Evolutionary conservation across 2,113 vertebrate species (phyloP), one percentile per base, ranked within the genome.

Genomic region (Columba janthina): DNA sequence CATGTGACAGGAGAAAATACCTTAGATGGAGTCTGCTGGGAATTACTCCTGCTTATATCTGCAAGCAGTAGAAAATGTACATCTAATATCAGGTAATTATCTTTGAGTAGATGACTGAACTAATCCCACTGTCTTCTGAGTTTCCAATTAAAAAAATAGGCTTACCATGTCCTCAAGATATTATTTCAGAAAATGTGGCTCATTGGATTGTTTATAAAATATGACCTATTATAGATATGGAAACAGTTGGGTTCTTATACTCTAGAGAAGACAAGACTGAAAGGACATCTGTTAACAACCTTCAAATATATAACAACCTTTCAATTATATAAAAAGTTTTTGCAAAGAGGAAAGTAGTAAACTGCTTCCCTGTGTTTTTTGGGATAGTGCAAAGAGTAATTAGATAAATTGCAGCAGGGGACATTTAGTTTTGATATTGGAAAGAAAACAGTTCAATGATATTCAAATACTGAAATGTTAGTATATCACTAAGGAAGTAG

Each of bases 21-120:
- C 46, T 74, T 69, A 75, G 48, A 84, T 31, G 11, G 25, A 79
- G 60, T 89, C 85, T 91, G 38, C 34, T 82, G 77, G 67, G 87
- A 42, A 76, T 85, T 88, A 51, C 5, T 91, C 25, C 67, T 89
- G 78, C 29, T 76, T 72, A 40, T 79, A 75, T 75, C 66, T 79
- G 71, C 54, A 88, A 92, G 76, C 36, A 85, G 66, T 66, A 82
- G 58, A 89, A 94, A 94, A 95, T 58, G n/a, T 82, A 83, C 78
- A 94, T 85, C 62, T 88, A 89, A 85, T 93, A 91, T 85, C 74
- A 94, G 36, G 88, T 91, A 90, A 97, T 94, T 96, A 84, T 65
- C 89, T 93, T 92, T 81, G 76, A 90, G 95, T 86, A 80, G 62
- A 86, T 93, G 91, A 86, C 46, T 89, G 89, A 91, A 76, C 71